Percentiles rank a stretch among this genome's conserved stretches.
Evolutionary conservation across 2,888 invertebrate genomes (phyloP).

Genomic region (Acholoe squamosa): DNA sequence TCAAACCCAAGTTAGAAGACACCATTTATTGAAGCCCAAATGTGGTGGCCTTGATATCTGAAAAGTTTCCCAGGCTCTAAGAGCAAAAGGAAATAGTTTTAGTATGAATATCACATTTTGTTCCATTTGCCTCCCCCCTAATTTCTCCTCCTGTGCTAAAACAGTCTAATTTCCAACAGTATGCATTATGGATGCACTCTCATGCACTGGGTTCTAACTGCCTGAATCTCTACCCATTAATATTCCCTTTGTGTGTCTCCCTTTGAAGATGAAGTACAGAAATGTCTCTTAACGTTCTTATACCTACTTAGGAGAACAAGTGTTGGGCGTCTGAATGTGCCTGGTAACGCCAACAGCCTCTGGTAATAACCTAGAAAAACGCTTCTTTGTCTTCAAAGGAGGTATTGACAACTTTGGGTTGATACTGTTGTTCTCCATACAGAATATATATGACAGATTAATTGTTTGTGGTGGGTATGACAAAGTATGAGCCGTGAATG

Average conservation of each 20-base stretch:
- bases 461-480: background rate
- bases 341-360: background rate
- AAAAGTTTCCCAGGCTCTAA: no score
- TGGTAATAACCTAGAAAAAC: slow-evolving; percentile 26
- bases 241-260: background rate
- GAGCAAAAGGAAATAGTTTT: no score
- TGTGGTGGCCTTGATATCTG: no score
- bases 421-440: background rate
- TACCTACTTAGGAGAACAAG: slow-evolving; percentile 29
- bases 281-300: background rate
- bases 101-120: background rate
- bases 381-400: background rate
- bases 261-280: slow-evolving; percentile 11
- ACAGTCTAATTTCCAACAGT: background rate
- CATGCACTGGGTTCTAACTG: background rate
- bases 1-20: no score
- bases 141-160: background rate
- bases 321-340: background rate
- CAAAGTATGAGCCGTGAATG: no score
- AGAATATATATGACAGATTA: background rate
- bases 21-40: no score
- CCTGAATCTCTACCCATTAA: slow-evolving; percentile 4
- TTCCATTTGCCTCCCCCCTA: background rate
- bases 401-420: background rate
- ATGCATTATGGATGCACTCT: slow-evolving; percentile 14